A percentile compares a stretch with the other conserved stretches of the same genome.
Conservation (phyloP, 2,113 vertebrate genomes). For the Rhombomys opimus region DNA sequence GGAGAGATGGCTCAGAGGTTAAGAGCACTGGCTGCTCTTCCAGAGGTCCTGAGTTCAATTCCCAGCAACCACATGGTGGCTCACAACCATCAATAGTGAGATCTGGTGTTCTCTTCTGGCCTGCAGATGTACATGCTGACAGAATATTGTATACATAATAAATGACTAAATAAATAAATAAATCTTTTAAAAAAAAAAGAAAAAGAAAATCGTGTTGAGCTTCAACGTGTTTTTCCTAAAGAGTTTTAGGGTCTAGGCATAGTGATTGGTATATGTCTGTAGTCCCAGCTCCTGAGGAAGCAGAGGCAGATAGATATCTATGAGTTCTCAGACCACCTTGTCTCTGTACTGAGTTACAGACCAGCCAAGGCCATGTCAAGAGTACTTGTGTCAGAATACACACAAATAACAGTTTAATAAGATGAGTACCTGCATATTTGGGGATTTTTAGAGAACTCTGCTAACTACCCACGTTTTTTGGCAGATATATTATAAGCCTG, state of each 20-base stretch:
- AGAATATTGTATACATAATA: too few relatives aligned
- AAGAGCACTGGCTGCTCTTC: too few relatives aligned
- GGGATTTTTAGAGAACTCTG: neutral
- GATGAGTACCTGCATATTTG: neutral
- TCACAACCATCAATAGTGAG: too few relatives aligned
- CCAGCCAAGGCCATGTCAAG: neutral
- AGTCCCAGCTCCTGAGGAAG: neutral
- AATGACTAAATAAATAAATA: too few relatives aligned
- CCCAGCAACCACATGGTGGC: too few relatives aligned
- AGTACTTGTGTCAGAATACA: neutral
- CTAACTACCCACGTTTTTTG: neutral
- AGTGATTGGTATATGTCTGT: neutral
- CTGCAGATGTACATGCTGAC: too few relatives aligned
- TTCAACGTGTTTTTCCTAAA: neutral
- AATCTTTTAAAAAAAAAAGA: too few relatives aligned
- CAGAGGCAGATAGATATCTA: neutral
- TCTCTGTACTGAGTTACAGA: neutral
- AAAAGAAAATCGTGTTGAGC: neutral
- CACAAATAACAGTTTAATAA: constrained; percentile 33
- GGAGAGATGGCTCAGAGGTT: too few relatives aligned
- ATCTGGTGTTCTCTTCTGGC: too few relatives aligned
- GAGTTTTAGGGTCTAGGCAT: neutral
- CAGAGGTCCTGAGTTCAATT: too few relatives aligned
- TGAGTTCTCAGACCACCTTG: neutral
- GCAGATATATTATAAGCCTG: neutral